Evolutionary conservation across 1,140 invertebrate species (phyloP).

Genomic region (Drosophila orena): DNA sequence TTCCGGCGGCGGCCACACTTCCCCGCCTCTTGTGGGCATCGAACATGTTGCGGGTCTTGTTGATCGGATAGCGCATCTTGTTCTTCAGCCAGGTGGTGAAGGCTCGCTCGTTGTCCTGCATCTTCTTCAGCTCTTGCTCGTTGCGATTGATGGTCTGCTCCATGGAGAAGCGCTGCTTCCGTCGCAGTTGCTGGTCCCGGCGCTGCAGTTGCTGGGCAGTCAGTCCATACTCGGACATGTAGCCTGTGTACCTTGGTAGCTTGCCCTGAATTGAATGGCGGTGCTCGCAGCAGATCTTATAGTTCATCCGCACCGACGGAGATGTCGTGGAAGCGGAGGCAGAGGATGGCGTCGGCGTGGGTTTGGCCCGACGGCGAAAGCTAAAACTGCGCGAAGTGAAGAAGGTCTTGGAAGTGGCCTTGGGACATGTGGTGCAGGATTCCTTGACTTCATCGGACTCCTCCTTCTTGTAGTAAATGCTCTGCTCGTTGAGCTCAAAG

Average conservation of each 20-base stretch:
- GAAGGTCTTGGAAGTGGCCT: slow-evolving; percentile 58
- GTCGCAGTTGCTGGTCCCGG: slow-evolving; percentile 64
- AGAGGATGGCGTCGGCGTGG: slow-evolving; percentile 37
- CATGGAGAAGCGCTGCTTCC: slow-evolving; percentile 60
- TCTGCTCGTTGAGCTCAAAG: slow-evolving; percentile 69
- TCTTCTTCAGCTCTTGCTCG: slow-evolving; percentile 76
- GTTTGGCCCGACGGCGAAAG: slow-evolving; percentile 52
- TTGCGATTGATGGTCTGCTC: slow-evolving; percentile 71
- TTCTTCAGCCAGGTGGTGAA: slow-evolving; percentile 84
- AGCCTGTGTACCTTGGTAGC: slow-evolving; percentile 78
- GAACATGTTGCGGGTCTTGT: slow-evolving; percentile 84
- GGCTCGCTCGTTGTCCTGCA: slow-evolving; percentile 82
- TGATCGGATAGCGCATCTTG: slow-evolving; percentile 83
- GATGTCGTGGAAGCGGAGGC: slow-evolving; percentile 15
- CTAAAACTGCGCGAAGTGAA: slow-evolving; percentile 71
- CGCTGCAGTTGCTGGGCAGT: slow-evolving; percentile 72
- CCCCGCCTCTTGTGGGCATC: slow-evolving; percentile 62
- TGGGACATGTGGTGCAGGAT: slow-evolving; percentile 25
- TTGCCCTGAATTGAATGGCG: slow-evolving; percentile 72
- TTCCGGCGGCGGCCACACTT: slow-evolving; percentile 59
- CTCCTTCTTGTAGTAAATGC: slow-evolving; percentile 72
- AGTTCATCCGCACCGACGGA: slow-evolving; percentile 70
- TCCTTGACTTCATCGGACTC: slow-evolving; percentile 1
- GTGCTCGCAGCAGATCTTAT: slow-evolving; percentile 83
- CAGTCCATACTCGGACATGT: slow-evolving; percentile 82